A percentile compares a stretch with the other conserved stretches of the same genome.
Conservation (phyloP, 2,888 invertebrate genomes). For the Lydus trimaculatus region DNA sequence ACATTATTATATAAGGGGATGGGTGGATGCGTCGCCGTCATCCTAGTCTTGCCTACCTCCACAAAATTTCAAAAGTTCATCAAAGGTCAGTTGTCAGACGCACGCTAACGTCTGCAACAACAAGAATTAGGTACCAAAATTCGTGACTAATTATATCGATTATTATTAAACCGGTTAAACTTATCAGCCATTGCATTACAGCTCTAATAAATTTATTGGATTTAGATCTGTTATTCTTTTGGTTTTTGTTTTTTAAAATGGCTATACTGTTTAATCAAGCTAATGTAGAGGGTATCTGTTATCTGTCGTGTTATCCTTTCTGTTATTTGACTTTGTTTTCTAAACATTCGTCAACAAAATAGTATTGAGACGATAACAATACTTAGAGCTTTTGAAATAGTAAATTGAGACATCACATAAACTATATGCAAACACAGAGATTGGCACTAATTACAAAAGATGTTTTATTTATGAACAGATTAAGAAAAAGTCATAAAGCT, state of each 20-base stretch:
- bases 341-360: too few species aligned
- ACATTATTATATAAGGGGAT: constrained; percentile 5
- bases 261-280: neutral
- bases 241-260: neutral
- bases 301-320: neutral
- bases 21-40: constrained; percentile 8
- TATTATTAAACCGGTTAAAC: neutral
- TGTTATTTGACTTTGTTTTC: too few species aligned
- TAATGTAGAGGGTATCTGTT: neutral
- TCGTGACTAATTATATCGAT: neutral
- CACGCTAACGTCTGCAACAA: neutral
- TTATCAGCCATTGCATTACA: neutral
- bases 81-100: neutral
- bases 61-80: neutral
- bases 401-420: too few species aligned
- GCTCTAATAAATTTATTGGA: neutral
- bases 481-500: too few species aligned
- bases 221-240: neutral
- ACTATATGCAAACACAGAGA: too few species aligned
- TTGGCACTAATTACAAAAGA: too few species aligned
- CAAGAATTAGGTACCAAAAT: neutral
- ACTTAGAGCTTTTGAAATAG: too few species aligned
- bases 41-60: neutral
- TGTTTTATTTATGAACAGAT: too few species aligned
- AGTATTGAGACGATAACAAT: too few species aligned